These are phyloP conservation scores for Vidua chalybeata DNA, from an alignment of 2,113 vertebrate species.

Conservation along the genomic window DNA sequence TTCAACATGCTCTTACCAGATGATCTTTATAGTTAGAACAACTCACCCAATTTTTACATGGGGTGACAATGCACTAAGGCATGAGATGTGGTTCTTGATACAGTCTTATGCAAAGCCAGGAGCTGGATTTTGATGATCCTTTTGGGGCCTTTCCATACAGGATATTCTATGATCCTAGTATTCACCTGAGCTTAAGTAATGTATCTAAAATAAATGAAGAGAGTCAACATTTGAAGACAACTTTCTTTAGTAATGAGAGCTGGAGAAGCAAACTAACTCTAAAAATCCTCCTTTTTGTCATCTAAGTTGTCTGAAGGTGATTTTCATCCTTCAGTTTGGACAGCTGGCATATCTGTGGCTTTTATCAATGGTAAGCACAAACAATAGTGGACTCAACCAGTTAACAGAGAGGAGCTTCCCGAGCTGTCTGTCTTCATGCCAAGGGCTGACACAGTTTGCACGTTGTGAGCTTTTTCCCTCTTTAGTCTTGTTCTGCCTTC, in stretches of 20 bases:
- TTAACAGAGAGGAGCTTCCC: not conserved
- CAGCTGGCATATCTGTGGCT: not conserved
- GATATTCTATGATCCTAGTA: not conserved
- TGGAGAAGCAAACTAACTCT: not conserved
- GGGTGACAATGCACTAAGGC: not conserved
- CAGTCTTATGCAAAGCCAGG: not conserved
- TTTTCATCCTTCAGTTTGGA: not conserved
- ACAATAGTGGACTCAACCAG: not conserved
- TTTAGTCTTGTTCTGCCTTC: not conserved
- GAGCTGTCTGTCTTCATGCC: not conserved
- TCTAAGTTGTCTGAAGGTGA: not conserved
- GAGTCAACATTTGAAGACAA: not conserved
- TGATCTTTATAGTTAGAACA: not conserved
- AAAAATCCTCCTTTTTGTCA: not conserved
- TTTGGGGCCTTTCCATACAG: not conserved
- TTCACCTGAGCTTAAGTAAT: not conserved
- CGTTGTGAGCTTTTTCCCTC: not conserved
- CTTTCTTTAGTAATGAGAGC: not conserved
- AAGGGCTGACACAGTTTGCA: not conserved
- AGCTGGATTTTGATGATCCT: not conserved
- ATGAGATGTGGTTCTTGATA: not conserved
- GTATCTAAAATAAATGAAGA: not conserved
- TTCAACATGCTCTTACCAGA: not conserved
- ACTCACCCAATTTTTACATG: not conserved
- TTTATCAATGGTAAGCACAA: accelerated